A percentile compares a stretch with the other conserved stretches of the same genome.
phyloP scores from a whole-genome alignment of 2,797 vertebrate species.

The Spinus olivaceus region DNA sequence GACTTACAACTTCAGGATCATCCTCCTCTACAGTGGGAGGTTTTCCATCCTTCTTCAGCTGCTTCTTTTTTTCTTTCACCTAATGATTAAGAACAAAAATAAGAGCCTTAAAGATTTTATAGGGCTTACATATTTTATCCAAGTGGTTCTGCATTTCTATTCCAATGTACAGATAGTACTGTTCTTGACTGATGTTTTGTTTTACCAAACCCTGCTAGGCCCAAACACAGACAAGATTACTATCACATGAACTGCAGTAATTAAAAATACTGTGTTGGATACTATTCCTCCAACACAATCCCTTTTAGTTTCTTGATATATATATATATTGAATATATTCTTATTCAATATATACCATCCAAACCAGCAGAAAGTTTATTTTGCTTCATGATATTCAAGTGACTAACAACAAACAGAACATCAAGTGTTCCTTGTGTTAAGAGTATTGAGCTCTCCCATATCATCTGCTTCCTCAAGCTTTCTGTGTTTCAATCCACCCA shows the following conservation, averaged over 20 bases:
- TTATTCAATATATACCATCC: background rate
- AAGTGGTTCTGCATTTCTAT: background rate
- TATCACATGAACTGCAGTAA: background rate
- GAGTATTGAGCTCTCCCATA: background rate
- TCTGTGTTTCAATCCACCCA: background rate
- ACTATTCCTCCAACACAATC: background rate
- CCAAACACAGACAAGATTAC: background rate
- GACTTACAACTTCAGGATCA: constrained; percentile 88
- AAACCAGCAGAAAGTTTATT: background rate
- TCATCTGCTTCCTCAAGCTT: background rate
- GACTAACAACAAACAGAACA: background rate
- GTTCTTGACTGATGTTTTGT: background rate
- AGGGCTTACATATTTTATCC: background rate
- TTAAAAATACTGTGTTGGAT: background rate
- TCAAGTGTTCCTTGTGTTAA: background rate
- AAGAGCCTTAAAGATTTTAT: background rate
- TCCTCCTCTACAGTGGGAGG: constrained; percentile 87
- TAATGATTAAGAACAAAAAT: constrained; percentile 54
- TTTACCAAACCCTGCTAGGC: background rate
- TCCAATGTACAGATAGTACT: background rate
- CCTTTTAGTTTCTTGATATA: background rate
- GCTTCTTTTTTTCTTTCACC: constrained; percentile 96
- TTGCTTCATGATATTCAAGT: background rate
- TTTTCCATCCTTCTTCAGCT: constrained; percentile 96
- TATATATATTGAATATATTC: background rate